A percentile compares a stretch with the other conserved stretches of the same genome.
Conservation (phyloP, 1,140 invertebrate species). For the Cydia fagiglandana region DNA sequence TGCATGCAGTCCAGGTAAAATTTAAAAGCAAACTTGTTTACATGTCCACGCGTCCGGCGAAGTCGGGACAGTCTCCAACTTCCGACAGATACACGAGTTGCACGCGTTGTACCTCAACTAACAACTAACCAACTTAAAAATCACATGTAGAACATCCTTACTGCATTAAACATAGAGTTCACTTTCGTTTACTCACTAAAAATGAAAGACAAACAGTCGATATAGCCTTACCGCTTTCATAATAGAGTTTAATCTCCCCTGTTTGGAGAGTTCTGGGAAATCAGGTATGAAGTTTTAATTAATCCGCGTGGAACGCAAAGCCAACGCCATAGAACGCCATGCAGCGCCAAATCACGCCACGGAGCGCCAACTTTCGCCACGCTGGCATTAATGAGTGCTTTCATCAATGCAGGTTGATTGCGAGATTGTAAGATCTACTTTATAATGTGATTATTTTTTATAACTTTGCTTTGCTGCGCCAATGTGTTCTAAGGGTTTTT, state of each 20-base stretch:
- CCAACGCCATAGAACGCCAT: not conserved
- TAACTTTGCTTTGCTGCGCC: not conserved
- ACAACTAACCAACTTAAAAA: not conserved
- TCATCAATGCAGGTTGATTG: not conserved
- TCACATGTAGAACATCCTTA: not conserved
- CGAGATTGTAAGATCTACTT: not conserved
- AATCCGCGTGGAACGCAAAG: conserved; percentile 35
- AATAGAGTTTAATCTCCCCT: not conserved
- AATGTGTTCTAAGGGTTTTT: not conserved
- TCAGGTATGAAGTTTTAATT: conserved; percentile 39
- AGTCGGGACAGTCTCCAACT: not conserved
- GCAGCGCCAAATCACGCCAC: not conserved
- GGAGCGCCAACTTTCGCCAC: not conserved
- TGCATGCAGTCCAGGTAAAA: not conserved
- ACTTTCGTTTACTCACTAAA: not conserved
- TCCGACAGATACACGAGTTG: conserved; percentile 20
- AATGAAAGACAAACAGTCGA: not conserved
- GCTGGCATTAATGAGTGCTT: not conserved
- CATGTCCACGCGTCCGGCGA: conserved; percentile 5
- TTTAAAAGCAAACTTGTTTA: conserved; percentile 16
- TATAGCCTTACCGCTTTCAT: not conserved
- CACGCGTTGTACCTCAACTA: not conserved
- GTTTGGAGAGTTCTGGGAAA: not conserved
- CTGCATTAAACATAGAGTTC: not conserved
- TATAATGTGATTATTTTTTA: not conserved